Evolutionary conservation across 1,140 invertebrate genomes (phyloP), one percentile per base, ranked within the genome.

Genomic region (Tigriopus japonicus): DNA sequence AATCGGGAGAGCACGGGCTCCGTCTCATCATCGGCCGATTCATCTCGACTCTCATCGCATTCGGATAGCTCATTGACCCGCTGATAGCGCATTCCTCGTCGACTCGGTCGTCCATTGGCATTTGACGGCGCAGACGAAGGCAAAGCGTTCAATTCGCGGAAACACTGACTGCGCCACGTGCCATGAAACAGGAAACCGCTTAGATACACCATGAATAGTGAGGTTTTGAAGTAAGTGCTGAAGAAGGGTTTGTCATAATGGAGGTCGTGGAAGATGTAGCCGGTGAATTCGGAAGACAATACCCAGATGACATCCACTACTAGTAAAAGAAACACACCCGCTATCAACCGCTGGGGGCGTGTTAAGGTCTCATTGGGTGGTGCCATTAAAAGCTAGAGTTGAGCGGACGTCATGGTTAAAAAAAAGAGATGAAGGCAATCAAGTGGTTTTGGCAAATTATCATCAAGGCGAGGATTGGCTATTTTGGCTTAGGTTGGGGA

Each of bases 261-360:
- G 68, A 80, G 81, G 74, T 86, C 77, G 64, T 81, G 77, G 67
- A 87, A 89, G 53, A 90, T 79, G 72, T 85, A 87, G 86, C 87
- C 82, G 55, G 85, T 86, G 13, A 91, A 71, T 72, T 90, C 86
- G 17, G 83, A 84, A 41, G 85, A 87, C 9, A 82, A 82, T 1
- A 90, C 86, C 86, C 86, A 89, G 63, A 90, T 85, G 23, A 90
- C 72, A 72, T 91, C 85, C 51, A 90, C 86, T 59, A 89, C 71
- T 17, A 89, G 68, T 41, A 91, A 72, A 64, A 90, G 74, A 62
- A 84, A 73, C 55, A 86, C 76, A 60, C 87, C 87, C 41, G 88
- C 70, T 63, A 85, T 70, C 13, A 90, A 74, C 63, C 85, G 79
- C 68, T 87, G 83, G 45, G 80, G 79, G 71, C 79, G 81, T 65